Conservation (phyloP, 2,888 invertebrate species). For the Hydropsyche betteni region DNA sequence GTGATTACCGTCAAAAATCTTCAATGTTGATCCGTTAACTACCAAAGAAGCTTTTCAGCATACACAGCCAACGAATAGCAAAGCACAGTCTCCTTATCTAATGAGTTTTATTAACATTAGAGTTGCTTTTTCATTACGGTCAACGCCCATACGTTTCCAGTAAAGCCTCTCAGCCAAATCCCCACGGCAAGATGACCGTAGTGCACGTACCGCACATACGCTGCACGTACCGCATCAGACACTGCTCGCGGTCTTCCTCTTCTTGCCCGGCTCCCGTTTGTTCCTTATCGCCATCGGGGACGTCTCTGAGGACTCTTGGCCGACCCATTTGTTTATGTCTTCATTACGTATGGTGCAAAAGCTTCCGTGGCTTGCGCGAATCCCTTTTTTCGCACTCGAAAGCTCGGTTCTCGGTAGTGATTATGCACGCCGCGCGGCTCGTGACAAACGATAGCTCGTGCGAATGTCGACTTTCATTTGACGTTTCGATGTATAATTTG, state of each 20-base stretch:
- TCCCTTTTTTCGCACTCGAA: conserved; percentile 33
- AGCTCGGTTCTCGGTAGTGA: no score
- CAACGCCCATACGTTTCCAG: no score
- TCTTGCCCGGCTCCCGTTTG: conserved; percentile 19
- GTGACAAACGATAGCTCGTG: no score
- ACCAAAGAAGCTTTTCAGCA: neutral
- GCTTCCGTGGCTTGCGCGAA: conserved; percentile 31
- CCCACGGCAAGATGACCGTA: no score
- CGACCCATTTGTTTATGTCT: conserved; percentile 50
- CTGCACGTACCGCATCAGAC: neutral
- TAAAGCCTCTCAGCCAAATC: no score
- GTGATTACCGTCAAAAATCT: no score
- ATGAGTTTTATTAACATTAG: neutral
- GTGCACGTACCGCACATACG: neutral
- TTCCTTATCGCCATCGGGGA: conserved; percentile 24
- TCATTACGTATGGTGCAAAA: conserved; percentile 45
- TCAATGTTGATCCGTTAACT: no score
- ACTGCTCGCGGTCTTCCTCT: neutral
- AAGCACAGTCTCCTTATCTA: neutral
- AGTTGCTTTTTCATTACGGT: neutral
- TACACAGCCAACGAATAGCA: neutral
- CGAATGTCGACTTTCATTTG: no score
- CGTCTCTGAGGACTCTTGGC: conserved; percentile 1
- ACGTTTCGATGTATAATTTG: no score
- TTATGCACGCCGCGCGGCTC: no score